Evolutionary conservation across 64 coral and sea anemone genomes (phyloP).

Genomic region (Porites lutea): DNA sequence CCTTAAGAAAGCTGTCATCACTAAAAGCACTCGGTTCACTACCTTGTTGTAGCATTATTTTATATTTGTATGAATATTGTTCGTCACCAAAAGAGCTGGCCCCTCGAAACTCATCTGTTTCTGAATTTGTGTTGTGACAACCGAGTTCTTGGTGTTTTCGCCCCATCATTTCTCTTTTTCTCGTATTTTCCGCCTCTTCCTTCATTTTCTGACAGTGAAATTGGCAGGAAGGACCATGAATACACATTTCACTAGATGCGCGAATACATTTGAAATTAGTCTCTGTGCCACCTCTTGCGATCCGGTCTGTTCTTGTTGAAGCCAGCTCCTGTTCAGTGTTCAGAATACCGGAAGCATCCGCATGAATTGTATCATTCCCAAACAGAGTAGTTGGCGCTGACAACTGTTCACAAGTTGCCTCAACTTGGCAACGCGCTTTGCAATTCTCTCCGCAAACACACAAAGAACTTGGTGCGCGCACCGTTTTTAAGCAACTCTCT

Average conservation of each 20-base stretch:
- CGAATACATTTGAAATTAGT: slow-evolving; percentile 19
- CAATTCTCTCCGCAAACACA: neutral
- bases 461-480: slow-evolving; percentile 21
- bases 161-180: no score
- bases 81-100: neutral
- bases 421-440: neutral
- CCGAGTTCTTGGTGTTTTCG: neutral
- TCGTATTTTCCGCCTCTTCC: neutral
- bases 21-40: neutral
- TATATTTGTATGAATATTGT: neutral
- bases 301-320: slow-evolving; percentile 10
- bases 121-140: no score
- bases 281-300: slow-evolving; percentile 43
- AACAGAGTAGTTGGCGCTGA: neutral
- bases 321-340: neutral
- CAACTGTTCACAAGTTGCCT: neutral
- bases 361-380: neutral
- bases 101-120: neutral
- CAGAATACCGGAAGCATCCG: neutral
- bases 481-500: slow-evolving; percentile 9
- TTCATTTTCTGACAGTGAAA: neutral
- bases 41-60: neutral
- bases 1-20: neutral
- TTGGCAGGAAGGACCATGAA: slow-evolving; percentile 27
- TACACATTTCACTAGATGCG: slow-evolving; percentile 42